Evolutionary conservation across 2,113 vertebrate genomes (phyloP).

Genomic region (Sardina pilchardus): DNA sequence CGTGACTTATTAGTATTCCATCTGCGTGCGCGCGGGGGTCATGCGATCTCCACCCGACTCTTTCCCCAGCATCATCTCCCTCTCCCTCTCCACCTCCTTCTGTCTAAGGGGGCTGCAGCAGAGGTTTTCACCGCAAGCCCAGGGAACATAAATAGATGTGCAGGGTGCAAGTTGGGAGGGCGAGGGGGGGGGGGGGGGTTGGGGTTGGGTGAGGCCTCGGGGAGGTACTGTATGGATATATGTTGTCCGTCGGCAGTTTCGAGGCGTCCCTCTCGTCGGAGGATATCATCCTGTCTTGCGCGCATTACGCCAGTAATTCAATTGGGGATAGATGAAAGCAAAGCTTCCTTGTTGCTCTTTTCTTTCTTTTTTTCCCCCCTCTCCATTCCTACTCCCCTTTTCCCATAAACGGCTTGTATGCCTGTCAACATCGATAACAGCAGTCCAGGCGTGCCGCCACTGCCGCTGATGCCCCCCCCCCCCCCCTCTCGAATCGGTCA

Average conservation of each 20-base stretch:
- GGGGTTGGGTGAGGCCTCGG: conserved; percentile 51
- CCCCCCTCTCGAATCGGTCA: background rate
- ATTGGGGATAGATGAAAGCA: conserved; percentile 65
- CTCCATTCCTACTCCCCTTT: background rate
- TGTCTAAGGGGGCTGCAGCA: conserved; percentile 46
- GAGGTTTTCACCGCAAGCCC: conserved; percentile 31
- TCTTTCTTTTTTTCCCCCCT: conserved; percentile 42
- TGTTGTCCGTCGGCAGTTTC: conserved; percentile 54
- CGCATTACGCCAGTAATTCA: conserved; percentile 62
- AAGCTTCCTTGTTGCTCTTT: conserved; percentile 42
- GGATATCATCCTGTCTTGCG: conserved; percentile 51
- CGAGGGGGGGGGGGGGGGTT: background rate
- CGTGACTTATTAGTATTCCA: conserved; percentile 60
- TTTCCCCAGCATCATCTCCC: conserved; percentile 47
- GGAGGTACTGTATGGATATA: conserved; percentile 58
- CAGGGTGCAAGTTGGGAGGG: conserved; percentile 64
- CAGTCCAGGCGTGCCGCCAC: conserved; percentile 53
- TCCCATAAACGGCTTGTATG: conserved; percentile 65
- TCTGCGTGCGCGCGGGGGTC: conserved; percentile 56
- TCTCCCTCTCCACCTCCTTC: conserved; percentile 50
- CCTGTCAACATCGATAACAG: conserved; percentile 68
- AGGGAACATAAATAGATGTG: conserved; percentile 69
- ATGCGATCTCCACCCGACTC: conserved; percentile 51
- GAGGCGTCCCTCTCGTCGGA: conserved; percentile 58
- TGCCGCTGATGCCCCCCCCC: conserved; percentile 52